Evolutionary conservation across 2,113 vertebrate species (phyloP), one percentile per base, ranked within the genome.

Genomic region (Callocephalon fimbriatum): DNA sequence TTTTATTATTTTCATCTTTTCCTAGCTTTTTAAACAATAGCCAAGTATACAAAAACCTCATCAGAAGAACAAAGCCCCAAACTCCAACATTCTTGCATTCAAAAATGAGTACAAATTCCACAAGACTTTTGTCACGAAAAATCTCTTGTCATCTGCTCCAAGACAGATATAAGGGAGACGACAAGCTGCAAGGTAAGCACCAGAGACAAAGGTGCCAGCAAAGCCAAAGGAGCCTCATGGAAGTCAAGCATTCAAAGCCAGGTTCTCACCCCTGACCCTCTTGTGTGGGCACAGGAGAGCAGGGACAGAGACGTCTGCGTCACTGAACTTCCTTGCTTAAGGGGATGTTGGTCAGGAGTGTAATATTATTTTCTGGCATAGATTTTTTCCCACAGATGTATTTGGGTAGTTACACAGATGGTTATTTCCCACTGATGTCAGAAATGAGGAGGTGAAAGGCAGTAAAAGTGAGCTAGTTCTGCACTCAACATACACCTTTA

Each of bases 401-500:
- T 67, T 90, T 88, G 38, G 8, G 29, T 90, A 83, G 85, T 66
- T 88, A 76, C 75, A 77, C 35, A 83, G 68, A 70, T 79, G 63
- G 42, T 54, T 90, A 62, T 96, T 96, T 95, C 88, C 74, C 59
- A 76, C 0, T 71, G 74, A 88, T 90, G 71, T 83, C 81, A 86
- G 88, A 82, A 59, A 79, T 10, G 62, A 83, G 58, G 70, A 76
- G 37, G 62, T 70, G 42, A 92, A 94, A 90, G n/a, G 54, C 67
- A 83, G 47, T 76, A 85, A 76, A 91, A 94, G 21, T 35, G 58
- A 91, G 42, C 62, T 91, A 79, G 38, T 7, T 82, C 45, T 79
- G 37, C 45, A 13, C 37, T 38, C 19, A 61, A 20, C 40, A 53
- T 40, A 32, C 18, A 77, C 67, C 62, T 58, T 58, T 47, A 32